Conservation (phyloP, 2,113 vertebrate genomes). For the Hyperopisus bebe region DNA sequence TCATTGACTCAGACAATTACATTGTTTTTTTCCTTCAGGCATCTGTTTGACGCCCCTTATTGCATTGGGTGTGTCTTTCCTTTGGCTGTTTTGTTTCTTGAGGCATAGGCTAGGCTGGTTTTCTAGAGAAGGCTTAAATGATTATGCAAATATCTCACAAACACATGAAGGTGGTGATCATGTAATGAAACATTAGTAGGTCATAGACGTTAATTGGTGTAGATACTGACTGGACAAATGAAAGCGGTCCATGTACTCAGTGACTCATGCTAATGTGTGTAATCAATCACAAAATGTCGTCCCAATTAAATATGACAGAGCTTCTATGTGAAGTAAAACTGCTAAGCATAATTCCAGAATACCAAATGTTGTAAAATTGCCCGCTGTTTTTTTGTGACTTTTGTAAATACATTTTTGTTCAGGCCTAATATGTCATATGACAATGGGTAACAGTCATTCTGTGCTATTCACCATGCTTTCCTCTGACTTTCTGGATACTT, state of each 20-base stretch:
- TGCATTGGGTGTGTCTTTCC: neutral
- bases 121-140: neutral
- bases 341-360: neutral
- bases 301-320: neutral
- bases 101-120: neutral
- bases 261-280: neutral
- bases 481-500: neutral
- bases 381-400: neutral
- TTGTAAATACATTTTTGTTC: neutral
- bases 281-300: neutral
- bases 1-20: neutral
- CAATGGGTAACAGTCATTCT: neutral
- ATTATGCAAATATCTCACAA: neutral
- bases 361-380: neutral
- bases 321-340: neutral
- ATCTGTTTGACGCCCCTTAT: neutral
- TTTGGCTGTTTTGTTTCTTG: neutral
- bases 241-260: neutral
- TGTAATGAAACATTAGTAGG: neutral
- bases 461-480: neutral
- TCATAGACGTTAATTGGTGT: neutral
- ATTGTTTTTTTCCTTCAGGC: neutral
- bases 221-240: neutral
- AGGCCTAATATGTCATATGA: neutral
- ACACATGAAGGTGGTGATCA: neutral